A percentile compares a stretch with the other conserved stretches of the same genome.
phyloP scores from a whole-genome alignment of 2,797 vertebrate species.

The Mus caroli region DNA sequence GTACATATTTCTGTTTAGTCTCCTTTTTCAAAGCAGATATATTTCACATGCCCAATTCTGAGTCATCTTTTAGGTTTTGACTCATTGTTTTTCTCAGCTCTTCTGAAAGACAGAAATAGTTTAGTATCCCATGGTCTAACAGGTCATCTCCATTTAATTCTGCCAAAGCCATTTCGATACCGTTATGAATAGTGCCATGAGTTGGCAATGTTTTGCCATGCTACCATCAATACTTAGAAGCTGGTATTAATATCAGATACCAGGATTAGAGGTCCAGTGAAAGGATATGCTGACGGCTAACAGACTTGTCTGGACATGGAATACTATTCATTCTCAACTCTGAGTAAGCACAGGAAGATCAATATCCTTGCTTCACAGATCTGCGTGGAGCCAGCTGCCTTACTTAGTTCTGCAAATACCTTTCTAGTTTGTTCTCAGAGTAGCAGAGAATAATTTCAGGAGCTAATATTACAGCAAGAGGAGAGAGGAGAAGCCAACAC shows the following conservation, averaged over 20 bases:
- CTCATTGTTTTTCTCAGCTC: neutral
- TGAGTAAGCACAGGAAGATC: neutral
- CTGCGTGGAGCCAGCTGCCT: neutral
- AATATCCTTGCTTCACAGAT: neutral
- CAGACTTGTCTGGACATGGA: neutral
- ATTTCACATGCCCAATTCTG: neutral
- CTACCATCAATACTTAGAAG: neutral
- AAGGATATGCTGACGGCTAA: neutral
- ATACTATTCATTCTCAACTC: neutral
- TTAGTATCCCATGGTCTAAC: neutral
- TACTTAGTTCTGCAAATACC: neutral
- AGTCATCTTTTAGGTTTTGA: slow-evolving; percentile 3
- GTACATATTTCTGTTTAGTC: neutral
- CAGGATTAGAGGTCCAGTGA: neutral
- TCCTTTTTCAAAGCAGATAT: slow-evolving; percentile 30
- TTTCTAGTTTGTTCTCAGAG: neutral
- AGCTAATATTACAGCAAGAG: slow-evolving; percentile 17
- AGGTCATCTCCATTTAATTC: neutral
- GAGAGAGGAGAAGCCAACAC: neutral
- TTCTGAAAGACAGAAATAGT: slow-evolving; percentile 18
- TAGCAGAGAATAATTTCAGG: slow-evolving; percentile 49
- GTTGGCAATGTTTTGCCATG: neutral
- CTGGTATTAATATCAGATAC: neutral
- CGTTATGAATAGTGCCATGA: neutral
- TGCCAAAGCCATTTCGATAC: neutral